These are phyloP conservation scores for Meloe dianella DNA, from an alignment of 2,888 invertebrate genomes.

Conservation along the genomic window DNA sequence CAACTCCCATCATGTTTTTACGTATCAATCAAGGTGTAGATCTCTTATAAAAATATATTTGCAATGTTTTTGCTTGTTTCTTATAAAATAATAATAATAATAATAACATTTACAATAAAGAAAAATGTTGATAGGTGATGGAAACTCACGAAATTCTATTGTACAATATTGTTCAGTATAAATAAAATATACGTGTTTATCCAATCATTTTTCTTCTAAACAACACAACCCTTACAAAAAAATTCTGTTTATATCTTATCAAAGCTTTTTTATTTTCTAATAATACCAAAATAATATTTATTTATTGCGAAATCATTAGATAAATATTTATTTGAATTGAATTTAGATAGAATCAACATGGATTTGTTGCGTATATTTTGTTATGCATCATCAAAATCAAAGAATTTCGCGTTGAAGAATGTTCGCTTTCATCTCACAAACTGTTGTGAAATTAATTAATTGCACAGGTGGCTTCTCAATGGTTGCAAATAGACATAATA, in stretches of 20 bases:
- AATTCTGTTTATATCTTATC: too few species aligned
- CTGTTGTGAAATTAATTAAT: too few species aligned
- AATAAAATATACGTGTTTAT: conserved; percentile 34
- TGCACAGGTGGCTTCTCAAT: too few species aligned
- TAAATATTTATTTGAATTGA: background rate
- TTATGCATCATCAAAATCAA: background rate
- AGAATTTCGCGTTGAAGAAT: background rate
- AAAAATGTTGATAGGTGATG: conserved; percentile 26
- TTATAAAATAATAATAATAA: conserved; percentile 7
- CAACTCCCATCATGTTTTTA: background rate
- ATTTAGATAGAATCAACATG: background rate
- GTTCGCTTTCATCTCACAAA: too few species aligned
- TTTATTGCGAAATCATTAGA: background rate
- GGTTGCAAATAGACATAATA: too few species aligned
- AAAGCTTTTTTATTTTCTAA: too few species aligned
- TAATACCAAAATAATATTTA: background rate
- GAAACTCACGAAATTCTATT: conserved; percentile 34
- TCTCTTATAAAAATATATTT: conserved; percentile 15
- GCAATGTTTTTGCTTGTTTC: conserved; percentile 31
- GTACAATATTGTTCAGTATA: conserved; percentile 33
- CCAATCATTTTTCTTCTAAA: background rate
- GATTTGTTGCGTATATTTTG: background rate
- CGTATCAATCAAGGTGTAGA: background rate
- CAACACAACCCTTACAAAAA: background rate
- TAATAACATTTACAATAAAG: background rate